Conservation (phyloP, 2,797 vertebrate species). For the Stomatorhinus walkeri region DNA sequence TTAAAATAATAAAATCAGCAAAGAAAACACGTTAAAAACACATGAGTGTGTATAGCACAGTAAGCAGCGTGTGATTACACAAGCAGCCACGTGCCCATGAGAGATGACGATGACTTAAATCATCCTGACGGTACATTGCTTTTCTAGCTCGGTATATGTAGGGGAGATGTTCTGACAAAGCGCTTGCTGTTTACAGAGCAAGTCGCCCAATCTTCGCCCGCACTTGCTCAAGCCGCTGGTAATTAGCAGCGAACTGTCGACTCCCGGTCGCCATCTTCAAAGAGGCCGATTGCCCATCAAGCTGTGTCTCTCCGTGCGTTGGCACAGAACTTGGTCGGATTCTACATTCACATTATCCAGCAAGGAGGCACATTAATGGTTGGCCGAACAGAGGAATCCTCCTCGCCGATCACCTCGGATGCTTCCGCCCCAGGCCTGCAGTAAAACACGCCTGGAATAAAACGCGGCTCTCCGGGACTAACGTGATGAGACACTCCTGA, state of each 20-base stretch:
- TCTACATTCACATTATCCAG: background rate
- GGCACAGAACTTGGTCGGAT: background rate
- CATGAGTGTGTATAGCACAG: background rate
- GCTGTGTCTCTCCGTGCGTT: background rate
- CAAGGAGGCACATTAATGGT: background rate
- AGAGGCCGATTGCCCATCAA: background rate
- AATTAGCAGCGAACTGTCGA: conserved; percentile 1
- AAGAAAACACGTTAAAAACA: background rate
- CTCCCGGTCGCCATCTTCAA: background rate
- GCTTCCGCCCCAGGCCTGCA: background rate
- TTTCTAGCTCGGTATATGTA: background rate
- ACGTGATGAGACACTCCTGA: background rate
- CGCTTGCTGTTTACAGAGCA: background rate
- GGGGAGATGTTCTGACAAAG: background rate
- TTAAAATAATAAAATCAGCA: background rate
- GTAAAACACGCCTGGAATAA: background rate
- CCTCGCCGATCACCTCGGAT: background rate
- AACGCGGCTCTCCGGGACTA: background rate
- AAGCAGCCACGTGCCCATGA: background rate
- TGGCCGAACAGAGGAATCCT: background rate
- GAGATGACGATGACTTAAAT: background rate
- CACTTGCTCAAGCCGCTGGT: background rate
- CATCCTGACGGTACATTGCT: background rate
- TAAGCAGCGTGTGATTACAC: background rate
- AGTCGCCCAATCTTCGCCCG: background rate